phyloP scores from a whole-genome alignment of 53 echinoderm and acorn worm species.

The Actinopyga echinites region DNA sequence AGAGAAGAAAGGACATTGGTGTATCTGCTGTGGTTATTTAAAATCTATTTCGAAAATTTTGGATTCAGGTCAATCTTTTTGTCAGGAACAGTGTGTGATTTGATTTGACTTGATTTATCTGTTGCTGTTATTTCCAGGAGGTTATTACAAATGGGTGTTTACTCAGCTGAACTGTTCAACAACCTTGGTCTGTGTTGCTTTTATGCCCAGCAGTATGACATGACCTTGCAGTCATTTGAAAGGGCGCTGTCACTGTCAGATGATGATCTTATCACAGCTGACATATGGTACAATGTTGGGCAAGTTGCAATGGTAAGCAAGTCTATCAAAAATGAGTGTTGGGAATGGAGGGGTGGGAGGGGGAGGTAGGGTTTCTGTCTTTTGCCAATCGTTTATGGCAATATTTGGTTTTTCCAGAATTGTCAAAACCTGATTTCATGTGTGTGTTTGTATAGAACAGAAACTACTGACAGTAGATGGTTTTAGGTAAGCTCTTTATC shows the following conservation, averaged over 20 bases:
- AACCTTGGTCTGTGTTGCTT: slow-evolving; percentile 97
- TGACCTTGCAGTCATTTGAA: slow-evolving; percentile 94
- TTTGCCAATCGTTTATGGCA: not conserved
- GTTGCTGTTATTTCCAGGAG: slow-evolving; percentile 53
- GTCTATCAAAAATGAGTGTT: not conserved
- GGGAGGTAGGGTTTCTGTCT: not conserved
- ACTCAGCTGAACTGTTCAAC: slow-evolving; percentile 93
- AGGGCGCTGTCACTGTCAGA: slow-evolving; percentile 84
- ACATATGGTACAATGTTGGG: slow-evolving; percentile 96
- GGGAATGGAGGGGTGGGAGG: not conserved
- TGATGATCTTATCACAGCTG: slow-evolving; percentile 73
- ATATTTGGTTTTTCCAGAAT: not conserved
- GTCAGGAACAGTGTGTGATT: too few species aligned
- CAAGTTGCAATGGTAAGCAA: slow-evolving; percentile 89
- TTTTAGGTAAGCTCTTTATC: too few species aligned
- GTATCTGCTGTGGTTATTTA: too few species aligned
- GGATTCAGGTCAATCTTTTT: too few species aligned
- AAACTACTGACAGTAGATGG: too few species aligned
- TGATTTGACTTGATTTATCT: not conserved
- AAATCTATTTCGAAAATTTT: too few species aligned
- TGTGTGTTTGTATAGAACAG: too few species aligned
- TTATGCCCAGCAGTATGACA: slow-evolving; percentile 98
- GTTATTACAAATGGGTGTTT: slow-evolving; percentile 95
- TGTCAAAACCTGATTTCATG: not conserved
- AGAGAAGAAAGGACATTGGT: too few species aligned